Evolutionary conservation across 2,113 vertebrate species (phyloP), one percentile per base, ranked within the genome.

Genomic region (Lagopus muta): DNA sequence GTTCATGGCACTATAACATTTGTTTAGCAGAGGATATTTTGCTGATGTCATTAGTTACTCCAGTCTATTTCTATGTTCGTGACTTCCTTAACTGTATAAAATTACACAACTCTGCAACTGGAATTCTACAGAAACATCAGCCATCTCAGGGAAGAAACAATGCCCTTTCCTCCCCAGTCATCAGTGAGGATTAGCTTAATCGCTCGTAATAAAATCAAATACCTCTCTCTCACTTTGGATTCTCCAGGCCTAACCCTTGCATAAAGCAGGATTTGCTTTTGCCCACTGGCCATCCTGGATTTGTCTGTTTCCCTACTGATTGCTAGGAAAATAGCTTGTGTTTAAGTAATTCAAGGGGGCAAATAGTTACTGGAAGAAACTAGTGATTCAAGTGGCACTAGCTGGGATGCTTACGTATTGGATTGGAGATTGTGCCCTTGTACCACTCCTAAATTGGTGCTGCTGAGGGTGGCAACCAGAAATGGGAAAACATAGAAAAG

Each of bases 281-380:
- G 13, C 10, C 21, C 11, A 18, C 24, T 20, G 60, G 34, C n/a
- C 2, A 0, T 62, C 22, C 42, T 66, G 50, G 11, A 8, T 17
- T 82, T 11, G 3, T 28, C 32, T 2, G 1, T 81, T 66, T 57
- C 21, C 34, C 4, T 82, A 2, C 7, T 2, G 0, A 4, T 73
- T 83, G n/a, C 21, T 62, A 9, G 24, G 66, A 38, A 42, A 90
- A 42, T 30, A 8, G 6, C 30, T 75, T 72, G 5, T 71, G 17
- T 67, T 78, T 34, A 73, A 55, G 8, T 54, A 40, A 27, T 4
- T 73, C 13, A 11, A 16, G 32, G 32, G 27, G 34, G 9, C 32
- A 72, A 8, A 21, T 60, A n/a, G 8, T 47, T 65, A 6, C 14
- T 40, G 10, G 25, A 19, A 55, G 24, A 38, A 62, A 13, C 15